phyloP scores from a whole-genome alignment of 2,113 vertebrate species.

The Cinclus mexicanus region DNA sequence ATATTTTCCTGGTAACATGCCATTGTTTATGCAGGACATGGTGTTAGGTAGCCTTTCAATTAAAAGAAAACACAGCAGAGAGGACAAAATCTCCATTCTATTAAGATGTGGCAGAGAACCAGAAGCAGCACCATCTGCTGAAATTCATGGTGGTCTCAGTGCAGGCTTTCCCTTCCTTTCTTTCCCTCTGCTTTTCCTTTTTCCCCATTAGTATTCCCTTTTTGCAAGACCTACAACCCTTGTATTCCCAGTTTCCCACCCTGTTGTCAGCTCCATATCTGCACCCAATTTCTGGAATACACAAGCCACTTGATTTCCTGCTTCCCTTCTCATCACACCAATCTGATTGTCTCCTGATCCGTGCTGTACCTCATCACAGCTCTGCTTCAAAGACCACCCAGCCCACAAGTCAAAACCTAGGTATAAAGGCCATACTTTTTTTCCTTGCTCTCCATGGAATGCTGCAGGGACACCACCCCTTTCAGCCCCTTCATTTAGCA shows the following conservation, averaged over 20 bases:
- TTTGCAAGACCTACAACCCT: background rate
- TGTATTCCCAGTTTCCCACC: background rate
- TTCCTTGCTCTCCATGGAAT: background rate
- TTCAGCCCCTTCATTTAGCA: background rate
- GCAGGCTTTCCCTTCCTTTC: background rate
- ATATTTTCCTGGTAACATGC: background rate
- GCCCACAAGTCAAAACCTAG: fast-evolving
- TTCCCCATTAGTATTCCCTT: background rate
- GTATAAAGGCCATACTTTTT: background rate
- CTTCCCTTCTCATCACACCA: background rate
- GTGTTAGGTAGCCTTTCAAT: background rate
- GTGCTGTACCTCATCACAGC: background rate
- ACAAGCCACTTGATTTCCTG: background rate
- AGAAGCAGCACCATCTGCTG: background rate
- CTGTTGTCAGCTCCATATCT: background rate
- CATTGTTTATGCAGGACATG: background rate
- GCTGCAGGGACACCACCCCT: background rate
- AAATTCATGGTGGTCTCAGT: background rate
- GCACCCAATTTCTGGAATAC: background rate
- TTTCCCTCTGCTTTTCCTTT: background rate
- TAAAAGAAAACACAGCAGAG: background rate
- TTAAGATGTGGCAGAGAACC: background rate
- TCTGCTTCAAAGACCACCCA: background rate
- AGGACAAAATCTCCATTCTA: background rate
- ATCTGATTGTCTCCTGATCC: background rate